Base-by-base conservation (phyloP, 2,888 invertebrate genomes). In the Sceliomorpha sp. region DNA sequence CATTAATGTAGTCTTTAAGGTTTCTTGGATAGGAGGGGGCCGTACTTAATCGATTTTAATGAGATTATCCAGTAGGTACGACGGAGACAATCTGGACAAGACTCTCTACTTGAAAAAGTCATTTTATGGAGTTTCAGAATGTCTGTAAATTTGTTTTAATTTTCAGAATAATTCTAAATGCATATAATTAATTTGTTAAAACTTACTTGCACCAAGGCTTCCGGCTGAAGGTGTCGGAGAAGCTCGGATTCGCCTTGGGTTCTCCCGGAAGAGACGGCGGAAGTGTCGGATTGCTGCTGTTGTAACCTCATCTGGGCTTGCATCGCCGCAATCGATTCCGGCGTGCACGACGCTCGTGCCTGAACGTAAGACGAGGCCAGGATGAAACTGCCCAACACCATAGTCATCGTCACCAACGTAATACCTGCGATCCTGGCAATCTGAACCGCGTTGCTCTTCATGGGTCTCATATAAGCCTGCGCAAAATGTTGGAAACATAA, bases 341-440 rank as follows among this genome's bases (percentile, higher is more conserved):
- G 82, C 7, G 82, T 83, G 88, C 95, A 95, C 42, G 95, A 94
- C 55, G 94, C 92, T 70, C 94, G 93, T 29, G 95, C 95, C 72
- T 95, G 92, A 53, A 96, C 92, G 91, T 95, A 96, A 79, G 95
- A 93, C 13, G 95, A 93, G 47, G 95, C 95, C 83, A 96, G 90
- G 81, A 96, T 93, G 88, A 95, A 96, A 67, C 93, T 90, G 72
- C 96, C 96, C 81, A 96, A 89, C 74, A 96, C 93, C 78, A 96
- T 91, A 26, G 95, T 93, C 70, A 72, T 72, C 26, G 70, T 56
- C 75, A 96, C 93, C 77, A 96, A 91, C 69, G 96, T 96, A 74
- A 94, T 90, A 37, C 95, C 96, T 10, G 94, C 93, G 82, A 96
- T 95, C 88, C 94, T 93, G 17, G 96, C 95, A 70, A 96, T 95